Conservation (phyloP, 2,888 invertebrate genomes). For the Spisula solida region DNA sequence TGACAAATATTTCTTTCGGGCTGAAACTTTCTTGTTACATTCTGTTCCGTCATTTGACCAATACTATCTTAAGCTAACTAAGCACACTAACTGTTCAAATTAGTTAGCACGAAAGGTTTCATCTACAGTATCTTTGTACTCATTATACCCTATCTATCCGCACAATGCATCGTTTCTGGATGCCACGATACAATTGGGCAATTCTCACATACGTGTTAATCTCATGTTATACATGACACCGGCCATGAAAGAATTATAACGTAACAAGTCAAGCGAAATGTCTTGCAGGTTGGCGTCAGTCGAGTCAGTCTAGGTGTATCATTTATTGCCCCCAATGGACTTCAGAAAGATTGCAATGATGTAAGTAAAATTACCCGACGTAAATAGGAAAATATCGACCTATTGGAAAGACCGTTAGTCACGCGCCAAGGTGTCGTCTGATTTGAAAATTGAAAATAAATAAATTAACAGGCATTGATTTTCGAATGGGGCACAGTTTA, state of each 20-base stretch:
- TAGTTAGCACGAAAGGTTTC: too few species aligned
- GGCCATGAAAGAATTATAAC: constrained; percentile 51
- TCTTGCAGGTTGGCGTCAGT: constrained; percentile 29
- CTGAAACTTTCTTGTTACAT: too few species aligned
- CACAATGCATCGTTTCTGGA: constrained; percentile 18
- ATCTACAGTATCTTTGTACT: too few species aligned
- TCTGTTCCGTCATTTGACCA: too few species aligned
- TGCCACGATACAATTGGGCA: constrained; percentile 14
- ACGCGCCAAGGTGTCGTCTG: constrained; percentile 18
- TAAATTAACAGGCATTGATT: not conserved
- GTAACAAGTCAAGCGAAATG: constrained; percentile 32
- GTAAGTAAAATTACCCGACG: constrained; percentile 41
- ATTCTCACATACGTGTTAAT: constrained; percentile 43
- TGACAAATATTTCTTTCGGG: too few species aligned
- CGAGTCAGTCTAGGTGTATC: not conserved
- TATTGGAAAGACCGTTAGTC: constrained; percentile 21
- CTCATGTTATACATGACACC: constrained; percentile 33
- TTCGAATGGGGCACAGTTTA: not conserved
- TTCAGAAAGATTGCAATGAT: constrained; percentile 36
- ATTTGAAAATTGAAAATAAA: constrained; percentile 25
- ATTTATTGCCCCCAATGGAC: constrained; percentile 50
- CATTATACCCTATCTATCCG: not conserved
- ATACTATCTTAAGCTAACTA: too few species aligned
- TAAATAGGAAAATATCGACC: constrained; percentile 46
- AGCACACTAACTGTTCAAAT: too few species aligned